Conservation (phyloP, 1,140 invertebrate genomes). For the Lucilia cuprina region DNA sequence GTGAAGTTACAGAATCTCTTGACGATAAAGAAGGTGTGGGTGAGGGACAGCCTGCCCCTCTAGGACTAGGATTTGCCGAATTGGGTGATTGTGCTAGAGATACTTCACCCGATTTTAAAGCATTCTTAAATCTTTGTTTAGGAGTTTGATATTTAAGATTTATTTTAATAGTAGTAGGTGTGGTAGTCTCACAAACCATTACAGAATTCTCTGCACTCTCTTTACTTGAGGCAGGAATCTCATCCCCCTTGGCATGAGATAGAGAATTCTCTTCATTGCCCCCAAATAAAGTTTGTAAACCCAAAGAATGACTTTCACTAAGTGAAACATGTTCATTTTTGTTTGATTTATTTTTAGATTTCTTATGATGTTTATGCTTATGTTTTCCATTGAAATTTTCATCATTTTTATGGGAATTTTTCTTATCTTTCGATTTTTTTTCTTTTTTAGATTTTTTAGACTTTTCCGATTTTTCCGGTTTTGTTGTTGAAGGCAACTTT, state of each 20-base stretch:
- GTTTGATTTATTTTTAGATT: constrained; percentile 25
- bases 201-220: not conserved
- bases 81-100: constrained; percentile 16
- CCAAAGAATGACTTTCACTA: constrained; percentile 29
- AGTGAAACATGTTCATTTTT: not conserved
- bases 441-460: constrained; percentile 37
- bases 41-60: not conserved
- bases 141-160: constrained; percentile 23
- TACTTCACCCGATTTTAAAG: not conserved
- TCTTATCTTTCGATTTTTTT: constrained; percentile 42
- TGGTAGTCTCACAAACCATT: constrained; percentile 19
- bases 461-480: constrained; percentile 12
- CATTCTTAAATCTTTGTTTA: constrained; percentile 23
- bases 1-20: not conserved
- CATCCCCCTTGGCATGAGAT: not conserved
- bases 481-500: not conserved
- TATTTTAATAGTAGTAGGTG: constrained; percentile 25
- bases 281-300: constrained; percentile 36
- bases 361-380: constrained; percentile 36
- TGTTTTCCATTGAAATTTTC: constrained; percentile 48
- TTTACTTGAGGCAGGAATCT: no score
- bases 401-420: constrained; percentile 47
- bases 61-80: not conserved
- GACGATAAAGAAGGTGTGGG: not conserved
- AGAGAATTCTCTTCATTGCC: not conserved